Conservation (phyloP, 2,888 invertebrate species). For the Exephanes ischioxanthus region DNA sequence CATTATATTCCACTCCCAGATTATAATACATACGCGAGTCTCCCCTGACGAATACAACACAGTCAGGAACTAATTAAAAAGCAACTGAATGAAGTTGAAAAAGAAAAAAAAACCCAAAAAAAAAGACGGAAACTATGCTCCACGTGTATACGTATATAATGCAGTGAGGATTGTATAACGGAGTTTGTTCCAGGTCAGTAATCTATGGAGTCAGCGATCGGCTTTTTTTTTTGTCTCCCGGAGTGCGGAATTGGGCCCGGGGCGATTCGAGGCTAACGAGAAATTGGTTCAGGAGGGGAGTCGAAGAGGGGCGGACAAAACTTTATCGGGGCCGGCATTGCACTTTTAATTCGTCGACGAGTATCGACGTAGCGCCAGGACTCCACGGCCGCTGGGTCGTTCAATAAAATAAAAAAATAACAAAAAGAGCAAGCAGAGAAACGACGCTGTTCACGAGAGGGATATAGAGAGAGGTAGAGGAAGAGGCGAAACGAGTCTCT, state of each 20-base stretch:
- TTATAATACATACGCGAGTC: slow-evolving; percentile 9
- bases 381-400: slow-evolving; percentile 15
- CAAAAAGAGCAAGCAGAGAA: slow-evolving; percentile 26
- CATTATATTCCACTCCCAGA: slow-evolving; percentile 5
- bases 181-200: slow-evolving; percentile 47
- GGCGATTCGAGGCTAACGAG: slow-evolving; percentile 52
- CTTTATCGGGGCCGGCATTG: slow-evolving; percentile 46
- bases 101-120: too few relatives aligned
- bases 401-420: slow-evolving; percentile 27
- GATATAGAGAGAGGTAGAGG: slow-evolving; percentile 12
- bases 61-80: slow-evolving; percentile 51
- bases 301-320: slow-evolving; percentile 32
- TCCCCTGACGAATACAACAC: slow-evolving; percentile 18
- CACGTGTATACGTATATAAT: slow-evolving; percentile 20
- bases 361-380: slow-evolving; percentile 12
- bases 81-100: slow-evolving; percentile 29
- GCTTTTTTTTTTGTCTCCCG: not conserved
- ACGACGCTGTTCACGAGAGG: slow-evolving; percentile 24
- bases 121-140: not conserved
- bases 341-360: slow-evolving; percentile 60
- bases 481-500: slow-evolving; percentile 30
- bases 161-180: slow-evolving; percentile 1
- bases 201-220: slow-evolving; percentile 27
- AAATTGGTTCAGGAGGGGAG: slow-evolving; percentile 36
- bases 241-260: slow-evolving; percentile 46